phyloP scores from a whole-genome alignment of 2,113 vertebrate species.

The Upupa epops region DNA sequence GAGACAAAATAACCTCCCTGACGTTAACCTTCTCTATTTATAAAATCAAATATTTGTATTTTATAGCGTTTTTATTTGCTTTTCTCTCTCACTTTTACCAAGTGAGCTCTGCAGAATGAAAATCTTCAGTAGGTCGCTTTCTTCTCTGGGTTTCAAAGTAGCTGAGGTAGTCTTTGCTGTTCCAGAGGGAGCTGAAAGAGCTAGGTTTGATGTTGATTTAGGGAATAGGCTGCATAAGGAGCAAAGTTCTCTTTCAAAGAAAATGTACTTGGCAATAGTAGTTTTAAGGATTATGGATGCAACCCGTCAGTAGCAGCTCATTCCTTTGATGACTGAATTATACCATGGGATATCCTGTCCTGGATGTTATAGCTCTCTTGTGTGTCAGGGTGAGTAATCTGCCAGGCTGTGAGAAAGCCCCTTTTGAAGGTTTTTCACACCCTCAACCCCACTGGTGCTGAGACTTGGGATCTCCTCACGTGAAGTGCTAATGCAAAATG shows the following conservation, averaged over 20 bases:
- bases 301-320: neutral
- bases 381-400: neutral
- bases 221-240: neutral
- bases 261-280: neutral
- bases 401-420: slow-evolving; percentile 5
- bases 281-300: neutral
- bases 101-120: neutral
- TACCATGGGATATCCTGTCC: neutral
- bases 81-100: neutral
- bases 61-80: neutral
- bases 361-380: neutral
- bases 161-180: neutral
- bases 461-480: neutral
- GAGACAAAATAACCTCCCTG: neutral
- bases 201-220: neutral
- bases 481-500: slow-evolving; percentile 67
- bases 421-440: slow-evolving; percentile 54
- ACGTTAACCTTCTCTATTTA: neutral
- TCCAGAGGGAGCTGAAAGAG: neutral
- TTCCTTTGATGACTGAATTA: neutral
- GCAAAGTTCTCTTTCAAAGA: neutral
- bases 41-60: neutral
- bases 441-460: neutral
- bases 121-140: neutral
- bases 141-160: neutral